Conservation (phyloP, 1,140 invertebrate species). For the Heliconius eleuchia region DNA sequence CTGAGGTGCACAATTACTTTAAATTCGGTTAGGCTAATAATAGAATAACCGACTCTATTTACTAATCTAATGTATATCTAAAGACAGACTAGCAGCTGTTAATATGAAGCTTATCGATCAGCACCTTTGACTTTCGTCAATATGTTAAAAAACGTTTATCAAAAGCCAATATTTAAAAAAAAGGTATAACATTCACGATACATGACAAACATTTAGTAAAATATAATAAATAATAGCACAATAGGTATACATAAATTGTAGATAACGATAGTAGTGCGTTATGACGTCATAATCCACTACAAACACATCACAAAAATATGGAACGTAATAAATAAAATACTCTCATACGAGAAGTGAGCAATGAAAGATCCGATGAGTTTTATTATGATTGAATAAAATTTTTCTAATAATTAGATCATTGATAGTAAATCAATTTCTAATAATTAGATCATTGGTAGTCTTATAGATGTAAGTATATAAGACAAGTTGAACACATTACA, state of each 20-base stretch:
- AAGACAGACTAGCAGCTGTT: neutral
- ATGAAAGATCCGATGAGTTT: neutral
- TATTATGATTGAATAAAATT: neutral
- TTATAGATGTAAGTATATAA: neutral
- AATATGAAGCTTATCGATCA: slow-evolving; percentile 1
- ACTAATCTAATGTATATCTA: neutral
- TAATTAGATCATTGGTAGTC: too few relatives aligned
- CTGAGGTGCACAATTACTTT: neutral
- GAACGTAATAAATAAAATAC: neutral
- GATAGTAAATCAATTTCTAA: neutral
- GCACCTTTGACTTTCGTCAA: slow-evolving; percentile 7
- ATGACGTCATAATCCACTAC: neutral
- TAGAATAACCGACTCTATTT: neutral
- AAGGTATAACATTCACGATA: neutral
- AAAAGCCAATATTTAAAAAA: neutral
- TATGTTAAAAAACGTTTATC: neutral
- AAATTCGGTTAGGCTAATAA: neutral
- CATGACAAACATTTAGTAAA: neutral
- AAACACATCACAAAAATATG: neutral
- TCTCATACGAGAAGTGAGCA: neutral
- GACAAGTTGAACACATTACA: neutral
- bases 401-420: neutral
- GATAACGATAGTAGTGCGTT: neutral
- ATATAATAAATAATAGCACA: neutral
- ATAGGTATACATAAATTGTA: neutral